Conservation (phyloP, 2,888 invertebrate species). For the Phyto melanocephala region DNA sequence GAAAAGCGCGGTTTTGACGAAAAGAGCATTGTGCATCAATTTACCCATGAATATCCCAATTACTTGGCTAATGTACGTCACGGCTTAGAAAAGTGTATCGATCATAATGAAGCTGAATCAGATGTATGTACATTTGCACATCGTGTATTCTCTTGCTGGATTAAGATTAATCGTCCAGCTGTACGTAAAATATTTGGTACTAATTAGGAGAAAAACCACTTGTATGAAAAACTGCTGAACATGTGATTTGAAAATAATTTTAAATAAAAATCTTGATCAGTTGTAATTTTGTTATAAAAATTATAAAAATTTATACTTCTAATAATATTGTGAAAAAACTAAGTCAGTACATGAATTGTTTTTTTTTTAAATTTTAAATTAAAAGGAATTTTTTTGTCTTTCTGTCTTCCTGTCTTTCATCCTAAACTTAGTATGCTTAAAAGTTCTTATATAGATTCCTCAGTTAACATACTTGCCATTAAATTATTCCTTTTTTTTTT, state of each 20-base stretch:
- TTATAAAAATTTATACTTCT: not conserved
- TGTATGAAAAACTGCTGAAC: not conserved
- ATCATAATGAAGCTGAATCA: constrained; percentile 74
- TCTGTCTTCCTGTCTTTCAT: too few species aligned
- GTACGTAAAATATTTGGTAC: constrained; percentile 70
- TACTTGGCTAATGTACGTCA: constrained; percentile 70
- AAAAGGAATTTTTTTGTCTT: too few species aligned
- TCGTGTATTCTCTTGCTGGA: constrained; percentile 76
- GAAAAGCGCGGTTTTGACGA: constrained; percentile 72
- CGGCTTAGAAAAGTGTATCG: constrained; percentile 76
- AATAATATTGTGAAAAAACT: not conserved
- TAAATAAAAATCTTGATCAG: not conserved
- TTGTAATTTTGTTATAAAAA: constrained; percentile 53
- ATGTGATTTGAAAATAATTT: not conserved
- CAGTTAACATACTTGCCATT: too few species aligned
- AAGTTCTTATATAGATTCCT: too few species aligned
- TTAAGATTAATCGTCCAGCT: constrained; percentile 73
- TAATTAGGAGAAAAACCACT: not conserved
- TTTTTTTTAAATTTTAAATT: too few species aligned
- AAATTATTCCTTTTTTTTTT: too few species aligned
- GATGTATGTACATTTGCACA: constrained; percentile 75
- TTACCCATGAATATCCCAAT: constrained; percentile 69
- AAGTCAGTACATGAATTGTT: too few species aligned
- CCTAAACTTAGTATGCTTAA: too few species aligned
- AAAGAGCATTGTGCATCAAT: constrained; percentile 72